These are phyloP conservation scores for Phrynocephalus guinanensis DNA, from an alignment of 2,797 vertebrate genomes.

Conservation along the genomic window DNA sequence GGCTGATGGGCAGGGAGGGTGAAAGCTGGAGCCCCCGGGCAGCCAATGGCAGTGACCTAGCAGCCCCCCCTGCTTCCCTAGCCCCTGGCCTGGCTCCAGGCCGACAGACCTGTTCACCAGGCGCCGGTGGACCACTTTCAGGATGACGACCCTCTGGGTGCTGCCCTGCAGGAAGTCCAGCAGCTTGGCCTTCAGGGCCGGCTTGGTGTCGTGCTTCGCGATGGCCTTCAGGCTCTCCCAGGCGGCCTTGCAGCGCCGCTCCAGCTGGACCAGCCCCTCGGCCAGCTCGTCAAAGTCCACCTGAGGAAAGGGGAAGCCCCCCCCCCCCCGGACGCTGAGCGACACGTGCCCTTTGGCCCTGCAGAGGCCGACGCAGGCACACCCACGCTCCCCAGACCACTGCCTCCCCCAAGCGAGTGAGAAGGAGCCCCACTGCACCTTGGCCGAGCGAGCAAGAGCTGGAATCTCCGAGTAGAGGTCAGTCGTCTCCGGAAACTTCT, in stretches of 20 bases:
- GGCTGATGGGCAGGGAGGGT: too few relatives aligned
- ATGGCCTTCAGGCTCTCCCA: constrained; percentile 93
- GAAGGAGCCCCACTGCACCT: constrained; percentile 78
- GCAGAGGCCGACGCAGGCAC: too few relatives aligned
- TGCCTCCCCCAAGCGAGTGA: not conserved
- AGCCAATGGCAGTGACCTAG: too few relatives aligned
- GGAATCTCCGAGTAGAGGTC: constrained; percentile 95
- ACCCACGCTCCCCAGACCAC: too few relatives aligned
- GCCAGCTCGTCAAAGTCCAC: constrained; percentile 93
- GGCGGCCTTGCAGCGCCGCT: constrained; percentile 87
- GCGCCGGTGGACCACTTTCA: constrained; percentile 92
- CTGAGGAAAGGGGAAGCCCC: constrained; percentile 72
- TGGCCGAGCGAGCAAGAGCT: constrained; percentile 89
- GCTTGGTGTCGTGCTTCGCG: constrained; percentile 89
- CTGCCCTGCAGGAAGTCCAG: constrained; percentile 92
- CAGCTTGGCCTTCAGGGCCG: constrained; percentile 86
- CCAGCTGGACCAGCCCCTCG: constrained; percentile 90
- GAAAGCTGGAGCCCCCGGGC: too few relatives aligned
- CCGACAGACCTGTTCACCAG: constrained; percentile 88
- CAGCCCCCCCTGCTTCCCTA: too few relatives aligned
- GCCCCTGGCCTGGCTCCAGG: not conserved
- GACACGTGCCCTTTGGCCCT: not conserved
- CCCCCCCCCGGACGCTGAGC: not conserved
- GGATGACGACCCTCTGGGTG: constrained; percentile 86
- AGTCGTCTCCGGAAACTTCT: constrained; percentile 87